Percentiles rank a stretch among this genome's conserved stretches.
phyloP scores from a whole-genome alignment of 2,113 vertebrate species.

The Archocentrus centrarchus region DNA sequence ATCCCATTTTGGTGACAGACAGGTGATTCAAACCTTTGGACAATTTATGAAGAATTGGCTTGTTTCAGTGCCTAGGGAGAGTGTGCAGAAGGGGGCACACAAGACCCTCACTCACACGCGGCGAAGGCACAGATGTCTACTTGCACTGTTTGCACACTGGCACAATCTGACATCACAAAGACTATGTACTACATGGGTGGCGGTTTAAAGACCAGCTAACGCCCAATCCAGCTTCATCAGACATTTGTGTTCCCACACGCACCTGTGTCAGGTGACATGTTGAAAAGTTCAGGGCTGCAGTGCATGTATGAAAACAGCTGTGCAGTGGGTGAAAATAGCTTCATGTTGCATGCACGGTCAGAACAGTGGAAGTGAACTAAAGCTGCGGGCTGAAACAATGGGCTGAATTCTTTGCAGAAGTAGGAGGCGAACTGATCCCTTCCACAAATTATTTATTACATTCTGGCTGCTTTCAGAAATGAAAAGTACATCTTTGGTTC shows the following conservation, averaged over 20 bases:
- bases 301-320: background rate
- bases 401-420: slow-evolving; percentile 1
- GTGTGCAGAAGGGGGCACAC: too few species aligned
- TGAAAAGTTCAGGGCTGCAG: background rate
- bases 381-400: background rate
- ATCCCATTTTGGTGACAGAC: too few species aligned
- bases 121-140: background rate
- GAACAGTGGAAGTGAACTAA: background rate
- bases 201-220: background rate
- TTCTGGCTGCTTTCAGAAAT: background rate
- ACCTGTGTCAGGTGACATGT: background rate
- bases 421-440: background rate
- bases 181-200: background rate
- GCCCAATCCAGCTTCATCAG: too few species aligned
- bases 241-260: too few species aligned
- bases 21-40: background rate
- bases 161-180: slow-evolving; percentile 2
- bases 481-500: background rate
- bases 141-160: background rate
- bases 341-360: background rate
- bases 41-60: background rate
- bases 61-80: background rate
- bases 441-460: background rate
- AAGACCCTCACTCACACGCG: background rate
- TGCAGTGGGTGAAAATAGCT: background rate